Base-by-base conservation (phyloP, 1,140 invertebrate genomes). In the Ceratoteleas bidentatus region DNA sequence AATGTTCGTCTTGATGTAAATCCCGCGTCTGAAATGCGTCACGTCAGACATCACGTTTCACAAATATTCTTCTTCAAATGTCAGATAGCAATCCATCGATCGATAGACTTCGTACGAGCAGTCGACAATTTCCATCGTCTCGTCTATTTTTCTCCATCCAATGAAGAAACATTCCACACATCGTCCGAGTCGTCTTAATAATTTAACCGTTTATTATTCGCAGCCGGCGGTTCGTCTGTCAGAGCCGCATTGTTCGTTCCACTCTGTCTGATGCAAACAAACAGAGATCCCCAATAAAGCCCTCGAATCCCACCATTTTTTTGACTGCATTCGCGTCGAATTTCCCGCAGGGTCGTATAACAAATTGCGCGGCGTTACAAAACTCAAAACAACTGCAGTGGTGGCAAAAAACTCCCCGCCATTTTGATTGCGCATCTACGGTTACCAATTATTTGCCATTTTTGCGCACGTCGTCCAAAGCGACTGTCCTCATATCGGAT, bases 381-480 rank as follows among this genome's bases (percentile, higher is more conserved):
- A 62, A 62, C 58, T 50, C 5, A 34, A 62, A 62, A 50, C 33
- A 49, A 49, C 45, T 8, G 14, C 32, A n/a, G 24, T 9, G 45
- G 36, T 4, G 15, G 7, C 32, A n/a, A 47, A 61, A 60, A 15
- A 10, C 16, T n/a, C 33, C n/a, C 6, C 13, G 49, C n/a, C 52
- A 50, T 65, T 65, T 40, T 32, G 13, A 52, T 24, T 38, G 11
- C 43, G 40, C 57, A 70, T 61, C 36, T 61, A 62, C 6, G 40
- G 49, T 61, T 72, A 72, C 68, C 50, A 72, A 72, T 72, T 72
- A 56, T 56, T 61, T 24, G 47, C n/a, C 36, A 72, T 53, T 61
- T 54, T 72, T 52, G 68, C 32, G 14, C 14, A 4, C 24, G 11
- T 40, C 40, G 66, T 70, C 36, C 33, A 34, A 61, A 70, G 52